Percentiles rank a stretch among this genome's conserved stretches.
These are phyloP conservation scores for Melinaea marsaeus DNA, from an alignment of 2,888 invertebrate species.

Conservation along the genomic window DNA sequence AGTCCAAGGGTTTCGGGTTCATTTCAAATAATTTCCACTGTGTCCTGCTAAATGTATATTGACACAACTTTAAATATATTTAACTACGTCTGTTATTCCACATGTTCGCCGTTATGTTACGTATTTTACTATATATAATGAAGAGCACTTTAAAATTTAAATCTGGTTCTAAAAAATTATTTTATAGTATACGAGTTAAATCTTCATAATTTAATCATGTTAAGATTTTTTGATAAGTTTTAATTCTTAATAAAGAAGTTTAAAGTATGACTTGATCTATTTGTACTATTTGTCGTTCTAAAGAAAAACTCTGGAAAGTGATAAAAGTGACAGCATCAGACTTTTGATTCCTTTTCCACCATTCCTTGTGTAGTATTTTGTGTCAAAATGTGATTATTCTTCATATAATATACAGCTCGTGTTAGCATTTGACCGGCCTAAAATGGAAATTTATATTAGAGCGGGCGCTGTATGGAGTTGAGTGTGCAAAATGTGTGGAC, in stretches of 20 bases:
- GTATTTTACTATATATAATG: not conserved
- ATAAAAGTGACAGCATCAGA: slow-evolving; percentile 67
- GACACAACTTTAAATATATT: slow-evolving; percentile 57
- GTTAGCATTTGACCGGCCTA: slow-evolving; percentile 24
- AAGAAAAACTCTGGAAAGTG: slow-evolving; percentile 71
- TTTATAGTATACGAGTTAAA: too few relatives aligned
- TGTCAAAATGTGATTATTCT: slow-evolving; percentile 71
- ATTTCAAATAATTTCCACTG: slow-evolving; percentile 64
- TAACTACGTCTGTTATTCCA: slow-evolving; percentile 40
- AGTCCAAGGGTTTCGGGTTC: slow-evolving; percentile 62
- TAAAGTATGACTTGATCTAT: slow-evolving; percentile 20
- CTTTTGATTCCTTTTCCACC: slow-evolving; percentile 59
- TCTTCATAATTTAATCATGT: too few relatives aligned
- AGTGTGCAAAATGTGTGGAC: too few relatives aligned
- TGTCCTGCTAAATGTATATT: slow-evolving; percentile 47
- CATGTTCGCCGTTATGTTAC: slow-evolving; percentile 18
- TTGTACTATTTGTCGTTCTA: slow-evolving; percentile 49
- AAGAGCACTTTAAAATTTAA: too few relatives aligned
- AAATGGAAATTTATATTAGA: slow-evolving; percentile 24
- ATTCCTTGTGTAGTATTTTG: slow-evolving; percentile 71
- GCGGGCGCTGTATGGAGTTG: too few relatives aligned
- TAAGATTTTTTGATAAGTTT: too few relatives aligned
- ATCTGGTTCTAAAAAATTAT: too few relatives aligned
- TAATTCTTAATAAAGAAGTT: not conserved
- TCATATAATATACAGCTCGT: slow-evolving; percentile 57